These are phyloP conservation scores for Mobula hypostoma DNA, from an alignment of 2,113 vertebrate genomes.

Conservation along the genomic window DNA sequence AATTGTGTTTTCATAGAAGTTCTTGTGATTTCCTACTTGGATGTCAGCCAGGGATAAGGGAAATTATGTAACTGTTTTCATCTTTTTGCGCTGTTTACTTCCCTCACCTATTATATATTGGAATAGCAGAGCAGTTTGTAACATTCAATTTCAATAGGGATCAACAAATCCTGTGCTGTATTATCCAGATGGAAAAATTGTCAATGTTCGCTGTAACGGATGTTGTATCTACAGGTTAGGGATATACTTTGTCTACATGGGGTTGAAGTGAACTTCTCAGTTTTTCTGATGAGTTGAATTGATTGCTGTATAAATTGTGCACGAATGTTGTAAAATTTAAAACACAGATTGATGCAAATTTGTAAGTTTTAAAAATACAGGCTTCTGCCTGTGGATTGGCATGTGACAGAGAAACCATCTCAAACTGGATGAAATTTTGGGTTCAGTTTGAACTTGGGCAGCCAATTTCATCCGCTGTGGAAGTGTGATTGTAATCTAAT, in stretches of 20 bases:
- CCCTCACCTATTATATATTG: not conserved
- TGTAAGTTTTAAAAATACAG: not conserved
- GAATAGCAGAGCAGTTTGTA: not conserved
- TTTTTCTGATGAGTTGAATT: not conserved
- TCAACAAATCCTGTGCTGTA: not conserved
- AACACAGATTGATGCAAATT: not conserved
- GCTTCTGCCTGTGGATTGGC: not conserved
- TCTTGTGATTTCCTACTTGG: not conserved
- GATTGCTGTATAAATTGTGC: not conserved
- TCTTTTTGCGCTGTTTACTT: not conserved
- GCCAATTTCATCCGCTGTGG: not conserved
- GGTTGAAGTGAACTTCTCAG: not conserved
- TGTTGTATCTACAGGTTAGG: not conserved
- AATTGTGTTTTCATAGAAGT: not conserved
- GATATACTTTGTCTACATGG: not conserved
- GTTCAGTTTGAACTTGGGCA: not conserved
- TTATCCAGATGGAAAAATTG: not conserved
- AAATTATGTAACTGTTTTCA: not conserved
- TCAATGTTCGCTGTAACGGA: not conserved
- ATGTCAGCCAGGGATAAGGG: not conserved
- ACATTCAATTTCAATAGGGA: not conserved
- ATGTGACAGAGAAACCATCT: not conserved
- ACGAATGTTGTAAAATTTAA: not conserved
- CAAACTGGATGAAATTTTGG: not conserved
- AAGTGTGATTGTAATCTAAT: not conserved